Percentiles rank a stretch among this genome's conserved stretches.
Evolutionary conservation across 2,888 invertebrate species (phyloP).

Genomic region (Cataglyphis rosenhaueri): DNA sequence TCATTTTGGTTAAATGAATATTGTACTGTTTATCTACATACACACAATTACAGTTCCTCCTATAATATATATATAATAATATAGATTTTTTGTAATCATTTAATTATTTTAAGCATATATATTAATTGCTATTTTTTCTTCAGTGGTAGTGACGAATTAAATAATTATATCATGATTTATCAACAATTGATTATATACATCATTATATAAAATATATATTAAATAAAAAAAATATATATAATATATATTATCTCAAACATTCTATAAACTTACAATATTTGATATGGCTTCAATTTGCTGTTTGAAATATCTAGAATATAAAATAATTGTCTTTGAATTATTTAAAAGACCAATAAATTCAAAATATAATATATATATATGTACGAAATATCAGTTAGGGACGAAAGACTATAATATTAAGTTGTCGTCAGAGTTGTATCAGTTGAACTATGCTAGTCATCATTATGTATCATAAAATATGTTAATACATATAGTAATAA

Average conservation of each 20-base stretch:
- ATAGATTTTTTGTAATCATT: conserved; percentile 2
- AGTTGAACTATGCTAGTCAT: conserved; percentile 83
- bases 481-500: neutral
- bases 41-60: conserved; percentile 17
- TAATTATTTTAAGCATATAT: neutral
- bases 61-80: conserved; percentile 40
- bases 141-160: conserved; percentile 84
- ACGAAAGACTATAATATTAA: conserved; percentile 79
- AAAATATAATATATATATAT: neutral
- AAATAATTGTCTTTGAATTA: neutral
- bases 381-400: conserved; percentile 86
- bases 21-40: neutral
- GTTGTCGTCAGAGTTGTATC: conserved; percentile 77
- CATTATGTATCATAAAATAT: conserved; percentile 60
- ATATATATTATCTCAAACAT: neutral
- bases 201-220: conserved; percentile 61
- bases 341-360: neutral
- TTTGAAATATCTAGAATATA: conserved; percentile 26
- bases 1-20: neutral
- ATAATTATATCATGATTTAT: conserved; percentile 78
- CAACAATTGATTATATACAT: conserved; percentile 64
- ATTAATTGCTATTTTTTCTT: conserved; percentile 52
- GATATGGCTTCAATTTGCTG: neutral
- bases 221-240: neutral
- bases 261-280: conserved; percentile 7